Evolutionary conservation across 2,797 vertebrate species (phyloP), one percentile per base, ranked within the genome.

Genomic region (Pithecia hirsuta): DNA sequence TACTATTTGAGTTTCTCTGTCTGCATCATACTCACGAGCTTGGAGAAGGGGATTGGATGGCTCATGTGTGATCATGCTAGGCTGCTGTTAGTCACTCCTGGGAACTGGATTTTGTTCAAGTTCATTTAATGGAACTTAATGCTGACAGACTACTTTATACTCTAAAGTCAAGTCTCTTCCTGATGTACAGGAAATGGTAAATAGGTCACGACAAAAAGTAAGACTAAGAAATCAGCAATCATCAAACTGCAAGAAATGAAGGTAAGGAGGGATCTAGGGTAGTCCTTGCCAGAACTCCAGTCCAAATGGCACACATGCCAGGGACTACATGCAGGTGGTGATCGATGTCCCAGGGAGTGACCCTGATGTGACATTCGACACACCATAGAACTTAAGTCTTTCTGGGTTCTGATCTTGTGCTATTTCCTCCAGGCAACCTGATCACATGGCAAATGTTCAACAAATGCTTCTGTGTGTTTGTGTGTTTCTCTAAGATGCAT

Each of bases 181-280:
- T 95, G 95, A 61, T 59, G 72, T 10, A 76, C 98, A 97, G 97
- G 97, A 98, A 97, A 78, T 72, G 30, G 75, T 93, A 98, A 97
- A 26, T 97, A 97, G 95, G 96, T 96, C 96, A 97, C 46, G 33
- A 55, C 72, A 64, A 81, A 70, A 97, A 88, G 75, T 86, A 70
- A 89, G 55, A 36, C 36, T 41, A 26, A 80, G 72, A 52, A 46
- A 86, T 81, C 59, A 83, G 80, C 61, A 76, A 0, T 83, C 28
- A 89, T 13, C 39, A 64, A 33, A 41, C 24, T 80, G 64, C 19
- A 75, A n/a, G 67, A 24, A 33, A 20, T 30, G 86, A 81, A 19
- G 33, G 22, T 4, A 1, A 91, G 30, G 50, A 92, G 81, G 95
- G 93, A 83, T 44, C 20, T 20, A 2, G 41, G 8, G 28, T 30